Conservation (phyloP, 2,888 invertebrate genomes). For the Drosophila bunnanda region DNA sequence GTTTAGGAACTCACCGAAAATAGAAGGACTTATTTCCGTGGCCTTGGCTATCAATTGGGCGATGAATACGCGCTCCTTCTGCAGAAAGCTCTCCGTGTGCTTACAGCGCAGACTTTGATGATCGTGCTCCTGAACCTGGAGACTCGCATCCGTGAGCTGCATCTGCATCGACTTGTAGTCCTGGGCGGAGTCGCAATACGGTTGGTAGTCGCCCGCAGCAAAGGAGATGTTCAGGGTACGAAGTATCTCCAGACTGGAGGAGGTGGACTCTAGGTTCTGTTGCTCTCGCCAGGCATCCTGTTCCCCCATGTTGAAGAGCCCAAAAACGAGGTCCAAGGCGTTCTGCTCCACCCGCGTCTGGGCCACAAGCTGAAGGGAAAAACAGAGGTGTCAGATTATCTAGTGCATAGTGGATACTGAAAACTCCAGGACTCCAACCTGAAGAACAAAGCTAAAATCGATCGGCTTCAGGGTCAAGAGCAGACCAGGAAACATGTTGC, state of each 20-base stretch:
- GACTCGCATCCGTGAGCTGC: slow-evolving; percentile 20
- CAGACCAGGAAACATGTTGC: slow-evolving; percentile 90
- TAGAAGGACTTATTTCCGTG: slow-evolving; percentile 77
- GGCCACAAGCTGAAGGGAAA: slow-evolving; percentile 64
- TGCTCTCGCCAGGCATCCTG: slow-evolving; percentile 75
- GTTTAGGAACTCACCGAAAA: slow-evolving; percentile 70
- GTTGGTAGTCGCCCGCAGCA: slow-evolving; percentile 77
- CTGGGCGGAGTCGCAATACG: slow-evolving; percentile 65
- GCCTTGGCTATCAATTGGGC: slow-evolving; percentile 79
- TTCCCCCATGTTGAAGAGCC: slow-evolving; percentile 81
- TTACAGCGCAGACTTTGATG: slow-evolving; percentile 67
- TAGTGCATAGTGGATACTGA: neutral
- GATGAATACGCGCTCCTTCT: slow-evolving; percentile 76
- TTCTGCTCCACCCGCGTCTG: slow-evolving; percentile 81
- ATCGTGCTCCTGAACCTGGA: slow-evolving; percentile 14
- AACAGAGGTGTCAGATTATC: accelerated
- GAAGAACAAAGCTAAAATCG: slow-evolving; percentile 90
- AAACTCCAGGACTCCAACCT: slow-evolving; percentile 85
- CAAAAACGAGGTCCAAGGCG: slow-evolving; percentile 79
- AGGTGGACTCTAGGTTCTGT: slow-evolving; percentile 78
- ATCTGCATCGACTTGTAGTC: slow-evolving; percentile 65
- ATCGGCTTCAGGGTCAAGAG: slow-evolving; percentile 89
- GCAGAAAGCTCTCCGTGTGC: slow-evolving; percentile 75
- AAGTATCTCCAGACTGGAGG: slow-evolving; percentile 83
- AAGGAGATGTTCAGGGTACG: slow-evolving; percentile 81